Evolutionary conservation across 2,113 vertebrate species (phyloP), one percentile per base, ranked within the genome.

Genomic region (Chloebia gouldiae): DNA sequence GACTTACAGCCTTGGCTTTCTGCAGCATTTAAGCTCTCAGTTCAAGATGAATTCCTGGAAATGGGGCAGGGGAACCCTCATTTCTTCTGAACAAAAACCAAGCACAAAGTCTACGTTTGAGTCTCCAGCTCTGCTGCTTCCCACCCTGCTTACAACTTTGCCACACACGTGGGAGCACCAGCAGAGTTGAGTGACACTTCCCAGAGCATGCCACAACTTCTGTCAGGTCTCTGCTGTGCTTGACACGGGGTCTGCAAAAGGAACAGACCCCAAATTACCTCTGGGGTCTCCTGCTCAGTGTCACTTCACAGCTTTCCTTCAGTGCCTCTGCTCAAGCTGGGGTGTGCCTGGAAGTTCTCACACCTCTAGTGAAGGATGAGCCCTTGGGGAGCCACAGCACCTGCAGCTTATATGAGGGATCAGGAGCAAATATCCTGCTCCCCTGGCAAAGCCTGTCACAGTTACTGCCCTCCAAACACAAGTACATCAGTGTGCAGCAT

Each of bases 31-130:
- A 57, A 88, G 56, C 24, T 63, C 50, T 30, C 79, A 63, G 54
- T 73, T 80, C 61, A 57, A 61, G 82, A 42, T 11, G 4, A 93
- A 61, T 73, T 81, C 71, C 39, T 60, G 54, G 35, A 82, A 90
- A 54, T 0, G 54, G 53, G 2, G 25, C 0, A 2, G 28, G 9
- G 4, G 7, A 60, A 20, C 11, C 3, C 63, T 81, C 8, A 7
- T 66, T 88, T 79, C 33, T 82, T 72, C 93, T 60, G 33, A 80
- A 28, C n/a, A 72, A 78, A 84, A 90, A 63, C 13, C 51, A 53
- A 89, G 33, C 3, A 7, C 49, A 27, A 71, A 87, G 24, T 18
- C 61, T 65, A 4, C 8, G 22, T 49, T 5, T 9, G 9, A 68
- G 51, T 16, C 39, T 53, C 14, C 75, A 49, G 47, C 18, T 50